Evolutionary conservation across 2,113 vertebrate species (phyloP).

Genomic region (Coptodon rendalli): DNA sequence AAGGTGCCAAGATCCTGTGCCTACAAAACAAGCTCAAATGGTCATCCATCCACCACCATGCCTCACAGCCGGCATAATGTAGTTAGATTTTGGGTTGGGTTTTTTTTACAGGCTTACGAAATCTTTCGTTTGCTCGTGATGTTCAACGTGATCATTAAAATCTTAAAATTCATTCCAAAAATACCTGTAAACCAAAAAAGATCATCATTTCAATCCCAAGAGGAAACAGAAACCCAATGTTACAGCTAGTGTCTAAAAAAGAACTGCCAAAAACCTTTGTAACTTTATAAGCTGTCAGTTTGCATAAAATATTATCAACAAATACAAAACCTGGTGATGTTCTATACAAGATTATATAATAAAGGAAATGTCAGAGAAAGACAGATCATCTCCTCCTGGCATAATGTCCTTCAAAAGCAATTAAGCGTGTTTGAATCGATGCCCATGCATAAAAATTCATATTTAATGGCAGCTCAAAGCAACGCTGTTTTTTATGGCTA

Average conservation of each 20-base stretch:
- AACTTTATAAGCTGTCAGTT: neutral
- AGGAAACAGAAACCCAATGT: neutral
- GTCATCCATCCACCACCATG: neutral
- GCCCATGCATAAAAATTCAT: slow-evolving; percentile 25
- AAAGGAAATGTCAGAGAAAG: neutral
- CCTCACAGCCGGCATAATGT: neutral
- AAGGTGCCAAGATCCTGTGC: neutral
- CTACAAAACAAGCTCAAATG: neutral
- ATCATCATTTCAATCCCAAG: neutral
- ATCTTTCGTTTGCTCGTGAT: neutral
- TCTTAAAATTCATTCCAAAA: neutral
- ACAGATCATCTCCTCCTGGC: neutral
- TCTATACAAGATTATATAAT: neutral
- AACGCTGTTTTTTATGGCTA: slow-evolving; percentile 9
- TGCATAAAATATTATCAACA: neutral
- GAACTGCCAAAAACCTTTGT: neutral
- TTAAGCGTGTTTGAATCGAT: slow-evolving; percentile 48
- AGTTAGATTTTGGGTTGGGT: neutral
- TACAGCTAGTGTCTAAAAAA: neutral
- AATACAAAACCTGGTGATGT: neutral
- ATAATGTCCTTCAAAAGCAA: slow-evolving; percentile 29
- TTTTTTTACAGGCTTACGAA: neutral
- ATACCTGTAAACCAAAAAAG: neutral
- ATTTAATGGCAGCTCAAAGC: slow-evolving; percentile 48
- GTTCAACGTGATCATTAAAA: neutral